Base-by-base conservation (phyloP, 1,140 invertebrate species). In the Hydropsyche tenuis region DNA sequence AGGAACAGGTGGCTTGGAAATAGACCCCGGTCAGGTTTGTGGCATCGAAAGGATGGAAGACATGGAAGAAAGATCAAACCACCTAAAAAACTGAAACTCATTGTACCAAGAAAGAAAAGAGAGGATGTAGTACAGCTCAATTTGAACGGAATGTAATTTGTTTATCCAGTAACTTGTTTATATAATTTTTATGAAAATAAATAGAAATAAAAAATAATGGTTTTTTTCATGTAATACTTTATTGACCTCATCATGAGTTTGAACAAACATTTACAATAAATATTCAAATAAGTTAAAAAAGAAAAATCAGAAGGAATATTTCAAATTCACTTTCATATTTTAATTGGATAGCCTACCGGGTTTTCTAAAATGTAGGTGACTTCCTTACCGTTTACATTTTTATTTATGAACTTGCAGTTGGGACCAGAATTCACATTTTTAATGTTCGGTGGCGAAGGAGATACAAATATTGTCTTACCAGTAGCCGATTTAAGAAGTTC, bases 41-140 rank as follows among this genome's bases (percentile, higher is more conserved):
- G 93, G 93, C 93, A 99, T 69, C 87, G 94, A 9, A 99, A 99
- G 84, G 89, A 89, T 73, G 97, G 97, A 9, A 88, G 90, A 73
- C 89, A 90, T 83, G 97, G 97, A 9, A 87, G 96, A 12, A 99
- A 99, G 86, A 92, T 98, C 46, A 87, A 85, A 74, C 87, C 84
- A 0, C 84, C 84, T 0, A 85, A 84, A 51, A 82, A 81, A 3
- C 79, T 84, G 23, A 85, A 85, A 60, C 72, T 79, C n/a, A n/a
- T n/a, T n/a, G n/a, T n/a, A n/a, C n/a, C n/a, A n/a, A 30, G 82
- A 84, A 9, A 22, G 14, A 5, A 43, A 73, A 5, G 66, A 78
- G 0, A 72, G 12, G 0, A 79, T 76, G n/a, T 23, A 4, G 70
- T 42, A n/a, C 72, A 60, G 12, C 45, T 7, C 9, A 77, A 43